A percentile compares a stretch with the other conserved stretches of the same genome.
Conservation (phyloP, 1,140 invertebrate genomes). For the Procambarus clarkii region DNA sequence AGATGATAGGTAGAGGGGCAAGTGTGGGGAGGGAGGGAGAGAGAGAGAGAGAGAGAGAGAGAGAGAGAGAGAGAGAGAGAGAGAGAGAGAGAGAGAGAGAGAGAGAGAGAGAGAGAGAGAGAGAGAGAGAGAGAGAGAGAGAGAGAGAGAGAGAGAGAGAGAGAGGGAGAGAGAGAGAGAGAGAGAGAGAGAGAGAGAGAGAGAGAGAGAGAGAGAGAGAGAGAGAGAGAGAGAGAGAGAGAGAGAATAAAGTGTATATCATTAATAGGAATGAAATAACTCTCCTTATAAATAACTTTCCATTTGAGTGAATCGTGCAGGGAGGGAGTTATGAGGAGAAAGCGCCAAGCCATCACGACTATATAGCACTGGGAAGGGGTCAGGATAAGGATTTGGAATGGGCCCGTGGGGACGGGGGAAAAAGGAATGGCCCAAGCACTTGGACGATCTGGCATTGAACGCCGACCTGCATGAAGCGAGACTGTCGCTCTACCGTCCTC, state of each 20-base stretch:
- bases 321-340: too few relatives aligned
- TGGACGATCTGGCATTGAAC: too few relatives aligned
- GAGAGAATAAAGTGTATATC: background rate
- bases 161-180: background rate
- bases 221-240: background rate
- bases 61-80: conserved; percentile 31
- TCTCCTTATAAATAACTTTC: too few relatives aligned
- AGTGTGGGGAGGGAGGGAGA: background rate
- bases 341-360: too few relatives aligned
- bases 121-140: background rate
- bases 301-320: too few relatives aligned
- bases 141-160: conserved; percentile 3
- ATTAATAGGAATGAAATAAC: background rate
- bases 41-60: conserved; percentile 31
- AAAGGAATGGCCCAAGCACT: too few relatives aligned
- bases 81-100: conserved; percentile 7
- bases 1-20: background rate
- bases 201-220: conserved; percentile 1
- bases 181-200: background rate
- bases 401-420: too few relatives aligned
- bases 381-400: too few relatives aligned
- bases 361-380: too few relatives aligned
- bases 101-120: background rate
- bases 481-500: too few relatives aligned
- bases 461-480: too few relatives aligned